Evolutionary conservation across 2,888 invertebrate genomes (phyloP).

Genomic region (Pandemis cinnamomeana): DNA sequence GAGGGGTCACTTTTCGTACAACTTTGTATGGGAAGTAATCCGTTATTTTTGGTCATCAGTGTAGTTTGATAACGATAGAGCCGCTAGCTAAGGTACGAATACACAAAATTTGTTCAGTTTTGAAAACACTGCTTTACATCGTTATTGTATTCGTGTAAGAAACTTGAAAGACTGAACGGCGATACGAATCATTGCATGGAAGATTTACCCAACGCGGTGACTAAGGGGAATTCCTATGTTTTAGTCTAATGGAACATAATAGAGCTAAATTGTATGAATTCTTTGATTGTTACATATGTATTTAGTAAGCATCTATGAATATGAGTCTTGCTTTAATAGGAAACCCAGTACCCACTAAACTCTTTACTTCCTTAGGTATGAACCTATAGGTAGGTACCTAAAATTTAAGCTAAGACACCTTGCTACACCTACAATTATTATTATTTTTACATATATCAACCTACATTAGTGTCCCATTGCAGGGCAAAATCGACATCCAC

Average conservation of each 20-base stretch:
- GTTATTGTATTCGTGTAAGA: not conserved
- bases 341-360: not conserved
- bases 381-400: too few species aligned
- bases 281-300: slow-evolving; percentile 27
- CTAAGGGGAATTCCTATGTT: slow-evolving; percentile 39
- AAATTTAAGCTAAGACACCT: too few species aligned
- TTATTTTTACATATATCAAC: too few species aligned
- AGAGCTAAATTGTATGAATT: slow-evolving; percentile 33
- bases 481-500: too few species aligned
- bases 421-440: too few species aligned
- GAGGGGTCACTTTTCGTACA: too few species aligned
- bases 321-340: not conserved
- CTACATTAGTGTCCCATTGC: too few species aligned
- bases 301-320: slow-evolving; percentile 14
- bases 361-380: not conserved
- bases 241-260: slow-evolving; percentile 32
- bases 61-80: too few species aligned
- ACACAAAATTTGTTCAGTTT: too few species aligned
- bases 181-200: slow-evolving; percentile 14
- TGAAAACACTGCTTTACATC: not conserved
- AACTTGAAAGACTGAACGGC: slow-evolving; percentile 7
- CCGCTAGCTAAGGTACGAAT: too few species aligned
- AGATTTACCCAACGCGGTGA: slow-evolving; percentile 30
- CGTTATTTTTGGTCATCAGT: too few species aligned
- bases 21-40: too few species aligned